A percentile compares a stretch with the other conserved stretches of the same genome.
These are phyloP conservation scores for Nerophis ophidion DNA, from an alignment of 2,113 vertebrate species.

Conservation along the genomic window DNA sequence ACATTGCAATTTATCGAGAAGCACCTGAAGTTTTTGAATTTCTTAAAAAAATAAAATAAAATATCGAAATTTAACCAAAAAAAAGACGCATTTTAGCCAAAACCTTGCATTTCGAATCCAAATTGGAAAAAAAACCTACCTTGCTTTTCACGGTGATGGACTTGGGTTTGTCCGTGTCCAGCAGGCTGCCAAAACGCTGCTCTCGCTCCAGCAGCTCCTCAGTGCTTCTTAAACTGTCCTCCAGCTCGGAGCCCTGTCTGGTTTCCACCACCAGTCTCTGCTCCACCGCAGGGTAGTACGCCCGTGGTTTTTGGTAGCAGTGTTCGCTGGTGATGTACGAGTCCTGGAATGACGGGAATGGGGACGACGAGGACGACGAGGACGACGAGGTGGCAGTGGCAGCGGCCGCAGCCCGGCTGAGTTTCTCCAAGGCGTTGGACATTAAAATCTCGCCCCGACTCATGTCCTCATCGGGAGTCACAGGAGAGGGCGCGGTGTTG, in stretches of 20 bases:
- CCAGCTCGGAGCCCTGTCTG: slow-evolving; percentile 76
- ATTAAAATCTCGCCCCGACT: slow-evolving; percentile 56
- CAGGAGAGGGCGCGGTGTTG: slow-evolving; percentile 43
- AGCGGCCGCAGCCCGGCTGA: slow-evolving; percentile 72
- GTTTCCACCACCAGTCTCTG: slow-evolving; percentile 92
- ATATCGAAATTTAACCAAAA: too few species aligned
- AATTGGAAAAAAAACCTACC: slow-evolving; percentile 58
- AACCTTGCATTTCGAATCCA: too few species aligned
- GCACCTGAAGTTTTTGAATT: too few species aligned
- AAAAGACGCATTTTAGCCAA: too few species aligned
- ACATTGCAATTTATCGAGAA: too few species aligned
- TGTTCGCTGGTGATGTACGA: slow-evolving; percentile 95
- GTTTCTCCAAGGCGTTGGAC: slow-evolving; percentile 65
- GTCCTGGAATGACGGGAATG: slow-evolving; percentile 79
- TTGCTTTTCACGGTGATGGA: slow-evolving; percentile 67
- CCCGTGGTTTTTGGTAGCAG: slow-evolving; percentile 95
- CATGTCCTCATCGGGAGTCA: slow-evolving; percentile 55
- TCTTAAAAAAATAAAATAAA: too few species aligned
- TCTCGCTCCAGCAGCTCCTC: slow-evolving; percentile 76
- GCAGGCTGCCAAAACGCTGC: slow-evolving; percentile 76
- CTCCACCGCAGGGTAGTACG: slow-evolving; percentile 89
- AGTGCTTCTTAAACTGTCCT: slow-evolving; percentile 79
- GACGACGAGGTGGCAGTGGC: slow-evolving; percentile 49
- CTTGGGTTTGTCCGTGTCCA: slow-evolving; percentile 78
- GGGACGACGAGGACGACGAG: slow-evolving; percentile 49